A percentile compares a stretch with the other conserved stretches of the same genome.
phyloP scores from a whole-genome alignment of 2,797 vertebrate species.

The Sylvilagus floridanus region DNA sequence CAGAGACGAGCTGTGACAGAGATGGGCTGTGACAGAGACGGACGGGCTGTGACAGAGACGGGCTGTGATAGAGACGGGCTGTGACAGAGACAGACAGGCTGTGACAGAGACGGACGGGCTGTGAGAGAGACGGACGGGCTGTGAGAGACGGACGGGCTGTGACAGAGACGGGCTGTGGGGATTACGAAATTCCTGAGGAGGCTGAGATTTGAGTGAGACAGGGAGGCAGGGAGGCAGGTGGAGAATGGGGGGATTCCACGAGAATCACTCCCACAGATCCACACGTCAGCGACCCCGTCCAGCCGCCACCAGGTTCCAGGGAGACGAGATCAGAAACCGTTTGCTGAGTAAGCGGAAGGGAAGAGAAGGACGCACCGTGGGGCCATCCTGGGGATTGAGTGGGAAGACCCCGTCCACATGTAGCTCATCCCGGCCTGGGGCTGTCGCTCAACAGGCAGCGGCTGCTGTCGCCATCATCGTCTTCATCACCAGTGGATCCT shows the following conservation, averaged over 20 bases:
- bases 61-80: too few relatives aligned
- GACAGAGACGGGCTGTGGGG: slow-evolving; percentile 50
- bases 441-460: not conserved
- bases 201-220: not conserved
- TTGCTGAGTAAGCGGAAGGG: fast-evolving
- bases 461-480: fast-evolving
- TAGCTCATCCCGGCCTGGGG: too few relatives aligned
- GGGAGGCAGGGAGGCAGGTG: too few relatives aligned
- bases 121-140: too few relatives aligned
- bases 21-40: too few relatives aligned
- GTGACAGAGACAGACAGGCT: too few relatives aligned
- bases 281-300: fast-evolving
- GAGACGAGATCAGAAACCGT: fast-evolving
- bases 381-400: not conserved
- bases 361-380: fast-evolving
- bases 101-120: too few relatives aligned
- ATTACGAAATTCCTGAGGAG: slow-evolving; percentile 4
- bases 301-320: fast-evolving
- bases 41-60: too few relatives aligned
- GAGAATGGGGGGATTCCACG: not conserved
- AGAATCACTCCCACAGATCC: not conserved
- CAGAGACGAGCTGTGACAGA: too few relatives aligned
- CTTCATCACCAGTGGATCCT: fast-evolving
- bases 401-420: not conserved
- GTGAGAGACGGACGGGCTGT: too few relatives aligned